Conservation (phyloP, 2,113 vertebrate species). For the Microtus ochrogaster region DNA sequence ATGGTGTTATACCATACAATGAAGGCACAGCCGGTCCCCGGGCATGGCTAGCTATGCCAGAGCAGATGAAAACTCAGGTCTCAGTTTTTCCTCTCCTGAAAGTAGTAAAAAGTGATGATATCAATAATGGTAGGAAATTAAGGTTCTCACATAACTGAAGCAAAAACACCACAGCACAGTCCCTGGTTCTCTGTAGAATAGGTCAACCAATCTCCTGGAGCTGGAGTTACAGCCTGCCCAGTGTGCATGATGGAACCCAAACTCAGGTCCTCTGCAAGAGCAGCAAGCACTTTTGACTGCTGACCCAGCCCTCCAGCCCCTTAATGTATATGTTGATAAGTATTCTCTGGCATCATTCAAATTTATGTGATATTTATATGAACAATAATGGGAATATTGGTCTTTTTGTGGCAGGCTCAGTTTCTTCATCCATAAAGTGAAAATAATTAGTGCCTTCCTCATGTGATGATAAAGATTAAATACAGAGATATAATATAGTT, state of each 20-base stretch:
- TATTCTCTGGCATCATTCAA: neutral
- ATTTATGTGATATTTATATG: neutral
- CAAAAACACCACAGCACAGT: neutral
- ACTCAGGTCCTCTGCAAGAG: neutral
- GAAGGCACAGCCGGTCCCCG: neutral
- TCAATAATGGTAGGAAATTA: constrained; percentile 20
- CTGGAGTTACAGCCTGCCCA: neutral
- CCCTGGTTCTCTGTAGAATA: neutral
- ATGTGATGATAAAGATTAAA: neutral
- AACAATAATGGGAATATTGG: neutral
- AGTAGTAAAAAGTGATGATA: neutral
- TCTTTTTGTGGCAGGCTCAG: constrained; percentile 47
- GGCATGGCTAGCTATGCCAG: neutral
- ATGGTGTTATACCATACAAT: neutral
- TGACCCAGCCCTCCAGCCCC: neutral
- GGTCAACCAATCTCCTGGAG: neutral
- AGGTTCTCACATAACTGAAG: neutral
- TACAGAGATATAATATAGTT: neutral
- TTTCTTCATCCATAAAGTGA: constrained; percentile 17
- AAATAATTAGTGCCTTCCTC: constrained; percentile 18
- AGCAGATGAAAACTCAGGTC: constrained; percentile 9
- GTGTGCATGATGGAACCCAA: neutral
- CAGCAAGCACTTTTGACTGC: too few relatives aligned
- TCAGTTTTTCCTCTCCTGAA: constrained; percentile 34
- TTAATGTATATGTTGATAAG: constrained; percentile 15